These are phyloP conservation scores for Paramormyrops kingsleyae DNA, from an alignment of 2,113 vertebrate genomes.

Conservation along the genomic window DNA sequence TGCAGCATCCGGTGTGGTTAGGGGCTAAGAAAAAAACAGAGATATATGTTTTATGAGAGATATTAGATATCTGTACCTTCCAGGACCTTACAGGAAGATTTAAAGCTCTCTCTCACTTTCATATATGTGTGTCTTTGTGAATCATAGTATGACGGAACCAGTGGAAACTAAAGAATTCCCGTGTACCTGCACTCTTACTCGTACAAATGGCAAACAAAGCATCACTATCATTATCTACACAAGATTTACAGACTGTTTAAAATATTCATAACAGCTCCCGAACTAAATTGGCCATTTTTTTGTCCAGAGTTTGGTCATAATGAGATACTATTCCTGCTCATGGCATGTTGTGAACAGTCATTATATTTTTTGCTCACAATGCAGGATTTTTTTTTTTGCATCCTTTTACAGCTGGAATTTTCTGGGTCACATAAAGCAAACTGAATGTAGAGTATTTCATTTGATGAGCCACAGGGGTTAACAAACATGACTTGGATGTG, in stretches of 20 bases:
- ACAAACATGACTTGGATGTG: neutral
- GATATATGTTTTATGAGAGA: neutral
- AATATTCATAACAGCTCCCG: neutral
- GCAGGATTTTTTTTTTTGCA: neutral
- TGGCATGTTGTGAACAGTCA: neutral
- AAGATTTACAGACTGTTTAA: neutral
- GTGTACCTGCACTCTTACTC: neutral
- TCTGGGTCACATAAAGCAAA: neutral
- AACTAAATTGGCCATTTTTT: neutral
- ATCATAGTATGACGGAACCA: neutral
- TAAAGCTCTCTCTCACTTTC: neutral
- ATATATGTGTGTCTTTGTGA: neutral
- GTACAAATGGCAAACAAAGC: neutral
- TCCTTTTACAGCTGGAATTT: neutral
- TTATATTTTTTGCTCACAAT: neutral
- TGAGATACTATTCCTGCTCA: neutral
- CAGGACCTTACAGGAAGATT: neutral
- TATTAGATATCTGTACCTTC: neutral
- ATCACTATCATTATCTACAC: neutral
- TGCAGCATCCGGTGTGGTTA: neutral
- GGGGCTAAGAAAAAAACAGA: neutral
- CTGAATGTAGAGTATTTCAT: neutral
- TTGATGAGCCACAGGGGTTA: neutral
- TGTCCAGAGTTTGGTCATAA: neutral
- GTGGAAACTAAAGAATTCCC: neutral